Evolutionary conservation across 2,797 vertebrate genomes (phyloP), one percentile per base, ranked within the genome.

Genomic region (Sebastes oblongus): DNA sequence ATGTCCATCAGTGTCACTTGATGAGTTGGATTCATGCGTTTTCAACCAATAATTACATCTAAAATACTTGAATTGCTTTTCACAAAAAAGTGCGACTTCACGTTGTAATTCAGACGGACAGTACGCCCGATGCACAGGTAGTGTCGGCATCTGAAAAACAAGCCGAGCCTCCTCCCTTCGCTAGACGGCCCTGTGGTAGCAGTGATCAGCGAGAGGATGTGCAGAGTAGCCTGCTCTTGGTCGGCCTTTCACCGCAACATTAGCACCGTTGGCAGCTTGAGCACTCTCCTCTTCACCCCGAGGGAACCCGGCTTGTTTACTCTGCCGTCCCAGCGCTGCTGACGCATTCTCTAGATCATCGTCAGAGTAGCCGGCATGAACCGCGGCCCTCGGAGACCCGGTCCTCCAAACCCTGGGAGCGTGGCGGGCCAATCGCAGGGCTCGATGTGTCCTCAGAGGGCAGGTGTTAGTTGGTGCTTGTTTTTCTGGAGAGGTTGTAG

Each of bases 261-360:
- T 85, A 82, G 81, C 81, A 71, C 67, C 75, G 69, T 18, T 72
- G 72, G 76, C 78, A 75, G 82, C 36, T 81, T 50, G 64, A 66
- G 82, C 69, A 65, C 70, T 69, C n/a, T 67, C 36, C 42, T 52
- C 81, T 61, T 55, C 81, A 82, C 92, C 92, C 82, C 83, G 0
- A 36, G 91, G 91, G 93, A 92, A 10, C 72, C 34, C 25, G 18
- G 85, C 91, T 94, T 95, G 94, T 95, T 95, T 95, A 94, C 93
- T 62, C 80, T 64, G 66, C 81, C 71, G 1, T 83, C 91, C 89
- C 88, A 65, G 80, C 18, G 87, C 86, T 91, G 93, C 93, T 94
- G 91, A 94, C 82, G 89, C 91, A 85, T 85, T 92, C 86, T 83
- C 85, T 73, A 54, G 89, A 86, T 94, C 91, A 84, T 87, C 71